These are phyloP conservation scores for Oxystoma pomonae DNA, from an alignment of 2,888 invertebrate species.

Conservation along the genomic window DNA sequence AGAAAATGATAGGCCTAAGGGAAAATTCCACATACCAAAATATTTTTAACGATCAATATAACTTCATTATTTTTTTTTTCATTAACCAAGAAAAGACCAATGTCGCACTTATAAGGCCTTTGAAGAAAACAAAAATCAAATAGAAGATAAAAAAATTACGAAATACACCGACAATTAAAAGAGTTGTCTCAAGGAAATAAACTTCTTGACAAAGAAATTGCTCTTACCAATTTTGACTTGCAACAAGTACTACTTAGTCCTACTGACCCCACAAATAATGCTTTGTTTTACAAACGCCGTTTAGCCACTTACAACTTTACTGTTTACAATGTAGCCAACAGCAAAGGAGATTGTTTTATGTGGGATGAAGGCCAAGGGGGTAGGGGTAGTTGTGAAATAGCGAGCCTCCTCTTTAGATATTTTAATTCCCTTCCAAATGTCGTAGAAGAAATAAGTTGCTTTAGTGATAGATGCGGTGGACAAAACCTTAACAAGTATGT, in stretches of 20 bases:
- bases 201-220: too few species aligned
- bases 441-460: slow-evolving; percentile 25
- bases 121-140: too few species aligned
- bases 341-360: slow-evolving; percentile 27
- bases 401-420: slow-evolving; percentile 20
- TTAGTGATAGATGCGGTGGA: slow-evolving; percentile 33
- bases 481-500: slow-evolving; percentile 32
- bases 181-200: too few species aligned
- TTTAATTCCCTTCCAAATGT: slow-evolving; percentile 26
- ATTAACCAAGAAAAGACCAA: too few species aligned
- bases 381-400: slow-evolving; percentile 29
- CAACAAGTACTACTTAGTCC: slow-evolving; percentile 24
- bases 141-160: too few species aligned
- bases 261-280: slow-evolving; percentile 23
- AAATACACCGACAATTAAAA: too few species aligned
- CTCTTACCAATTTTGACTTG: slow-evolving; percentile 27
- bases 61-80: too few species aligned
- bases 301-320: slow-evolving; percentile 23
- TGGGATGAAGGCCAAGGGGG: slow-evolving; percentile 28
- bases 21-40: too few species aligned
- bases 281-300: slow-evolving; percentile 24
- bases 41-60: too few species aligned
- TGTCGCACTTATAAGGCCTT: too few species aligned
- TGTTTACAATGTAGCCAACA: slow-evolving; percentile 20
- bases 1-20: neutral